Evolutionary conservation across 2,797 vertebrate genomes (phyloP).

Genomic region (Pogonophryne albipinna): DNA sequence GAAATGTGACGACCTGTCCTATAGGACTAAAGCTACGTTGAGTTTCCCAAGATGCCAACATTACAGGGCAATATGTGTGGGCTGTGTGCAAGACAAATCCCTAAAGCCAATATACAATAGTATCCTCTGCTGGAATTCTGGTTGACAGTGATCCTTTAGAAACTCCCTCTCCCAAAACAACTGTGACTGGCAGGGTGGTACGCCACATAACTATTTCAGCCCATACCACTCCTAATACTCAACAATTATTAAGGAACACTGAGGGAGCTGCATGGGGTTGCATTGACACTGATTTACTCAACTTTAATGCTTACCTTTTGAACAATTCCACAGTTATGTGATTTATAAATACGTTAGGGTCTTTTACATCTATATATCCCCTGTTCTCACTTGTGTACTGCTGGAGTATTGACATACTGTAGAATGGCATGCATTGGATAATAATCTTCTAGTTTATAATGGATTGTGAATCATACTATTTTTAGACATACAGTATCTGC

Average conservation of each 20-base stretch:
- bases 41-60: background rate
- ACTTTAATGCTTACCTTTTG: background rate
- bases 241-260: slow-evolving; percentile 5
- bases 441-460: slow-evolving; percentile 55
- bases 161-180: background rate
- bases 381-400: background rate
- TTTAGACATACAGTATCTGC: slow-evolving; percentile 27
- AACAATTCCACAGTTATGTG: background rate
- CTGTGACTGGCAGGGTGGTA: background rate
- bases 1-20: background rate
- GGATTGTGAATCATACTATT: slow-evolving; percentile 48
- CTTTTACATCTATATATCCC: background rate
- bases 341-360: background rate
- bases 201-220: background rate
- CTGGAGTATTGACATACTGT: background rate
- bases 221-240: background rate
- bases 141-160: background rate
- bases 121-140: background rate
- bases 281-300: background rate
- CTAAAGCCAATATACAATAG: slow-evolving; percentile 6
- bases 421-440: slow-evolving; percentile 27
- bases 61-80: background rate
- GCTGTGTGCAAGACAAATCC: slow-evolving; percentile 2
- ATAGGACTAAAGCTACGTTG: background rate
- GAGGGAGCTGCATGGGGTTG: background rate